A percentile compares a stretch with the other conserved stretches of the same genome.
These are phyloP conservation scores for Noctua comes DNA, from an alignment of 2,888 invertebrate species.

Conservation along the genomic window DNA sequence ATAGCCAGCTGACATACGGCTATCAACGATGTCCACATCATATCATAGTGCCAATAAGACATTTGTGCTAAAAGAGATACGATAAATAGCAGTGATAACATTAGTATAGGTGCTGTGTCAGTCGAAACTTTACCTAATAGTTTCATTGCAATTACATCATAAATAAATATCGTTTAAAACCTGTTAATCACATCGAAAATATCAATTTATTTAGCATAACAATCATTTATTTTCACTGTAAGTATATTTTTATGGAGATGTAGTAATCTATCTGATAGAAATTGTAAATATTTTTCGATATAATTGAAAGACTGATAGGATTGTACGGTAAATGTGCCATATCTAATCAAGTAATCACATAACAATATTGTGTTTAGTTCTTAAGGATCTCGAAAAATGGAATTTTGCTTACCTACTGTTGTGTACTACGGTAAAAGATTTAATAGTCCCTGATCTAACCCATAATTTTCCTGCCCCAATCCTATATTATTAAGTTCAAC, in stretches of 20 bases:
- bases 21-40: constrained; percentile 44
- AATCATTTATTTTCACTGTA: constrained; percentile 48
- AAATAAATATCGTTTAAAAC: constrained; percentile 44
- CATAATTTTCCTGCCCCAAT: background rate
- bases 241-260: constrained; percentile 61
- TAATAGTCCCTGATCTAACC: background rate
- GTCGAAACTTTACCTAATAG: constrained; percentile 40
- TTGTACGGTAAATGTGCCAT: constrained; percentile 87
- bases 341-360: constrained; percentile 73
- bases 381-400: constrained; percentile 42
- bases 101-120: constrained; percentile 56
- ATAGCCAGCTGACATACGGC: constrained; percentile 81
- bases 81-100: constrained; percentile 67
- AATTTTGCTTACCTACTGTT: constrained; percentile 10
- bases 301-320: constrained; percentile 88
- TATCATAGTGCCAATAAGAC: constrained; percentile 83
- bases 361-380: constrained; percentile 61
- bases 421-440: background rate
- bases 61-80: constrained; percentile 73
- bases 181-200: constrained; percentile 65
- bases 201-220: constrained; percentile 46
- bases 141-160: constrained; percentile 34
- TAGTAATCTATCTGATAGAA: constrained; percentile 59
- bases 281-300: constrained; percentile 76
- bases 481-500: background rate